These are phyloP conservation scores for Pararge aegeria DNA, from an alignment of 1,140 invertebrate species.

Conservation along the genomic window DNA sequence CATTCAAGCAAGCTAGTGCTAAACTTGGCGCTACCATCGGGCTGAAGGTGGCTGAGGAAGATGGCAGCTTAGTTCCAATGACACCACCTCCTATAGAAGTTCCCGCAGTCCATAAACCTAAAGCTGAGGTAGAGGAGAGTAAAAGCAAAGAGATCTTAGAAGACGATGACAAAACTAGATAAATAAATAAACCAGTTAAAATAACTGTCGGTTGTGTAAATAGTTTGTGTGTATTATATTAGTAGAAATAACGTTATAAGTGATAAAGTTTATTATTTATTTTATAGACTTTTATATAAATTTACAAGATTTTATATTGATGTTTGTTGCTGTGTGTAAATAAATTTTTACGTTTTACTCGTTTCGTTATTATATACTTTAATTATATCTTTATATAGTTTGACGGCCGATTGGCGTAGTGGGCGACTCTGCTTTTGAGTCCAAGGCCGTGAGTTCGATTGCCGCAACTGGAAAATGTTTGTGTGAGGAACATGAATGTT, in stretches of 20 bases:
- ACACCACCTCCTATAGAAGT: slow-evolving; percentile 70
- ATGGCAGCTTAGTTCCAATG: slow-evolving; percentile 76
- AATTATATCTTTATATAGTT: neutral
- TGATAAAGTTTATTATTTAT: slow-evolving; percentile 36
- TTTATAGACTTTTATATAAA: slow-evolving; percentile 28
- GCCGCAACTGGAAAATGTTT: too few species aligned
- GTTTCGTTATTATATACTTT: slow-evolving; percentile 1
- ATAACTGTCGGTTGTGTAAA: slow-evolving; percentile 15
- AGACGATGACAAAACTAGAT: slow-evolving; percentile 57
- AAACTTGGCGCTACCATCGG: slow-evolving; percentile 94
- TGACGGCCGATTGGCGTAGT: too few species aligned
- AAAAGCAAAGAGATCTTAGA: slow-evolving; percentile 50
- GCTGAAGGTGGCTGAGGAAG: slow-evolving; percentile 85
- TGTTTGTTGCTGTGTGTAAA: slow-evolving; percentile 53
- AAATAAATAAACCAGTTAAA: slow-evolving; percentile 27
- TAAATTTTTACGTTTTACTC: slow-evolving; percentile 49
- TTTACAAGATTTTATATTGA: slow-evolving; percentile 28
- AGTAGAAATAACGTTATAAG: slow-evolving; percentile 17
- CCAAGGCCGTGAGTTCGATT: too few species aligned
- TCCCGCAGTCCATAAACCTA: slow-evolving; percentile 63
- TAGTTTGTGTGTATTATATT: slow-evolving; percentile 18
- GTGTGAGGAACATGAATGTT: too few species aligned
- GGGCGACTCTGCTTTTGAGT: too few species aligned
- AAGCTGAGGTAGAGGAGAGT: slow-evolving; percentile 38
- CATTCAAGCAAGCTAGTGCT: slow-evolving; percentile 90